phyloP scores from a whole-genome alignment of 2,888 invertebrate species.

The Euspilapteryx auroguttella region DNA sequence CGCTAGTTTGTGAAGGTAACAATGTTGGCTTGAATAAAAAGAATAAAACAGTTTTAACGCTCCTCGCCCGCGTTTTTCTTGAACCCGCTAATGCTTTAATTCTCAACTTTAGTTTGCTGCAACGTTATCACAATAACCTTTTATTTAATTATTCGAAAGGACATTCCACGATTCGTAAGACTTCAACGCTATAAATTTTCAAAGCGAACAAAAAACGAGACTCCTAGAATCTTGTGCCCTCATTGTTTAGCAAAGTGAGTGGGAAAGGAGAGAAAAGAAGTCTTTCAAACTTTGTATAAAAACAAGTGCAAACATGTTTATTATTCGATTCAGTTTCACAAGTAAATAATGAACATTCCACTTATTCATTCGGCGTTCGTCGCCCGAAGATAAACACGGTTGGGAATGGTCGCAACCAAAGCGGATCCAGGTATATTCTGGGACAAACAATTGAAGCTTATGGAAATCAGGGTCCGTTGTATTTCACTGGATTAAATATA shows the following conservation, averaged over 20 bases:
- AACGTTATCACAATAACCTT: too few relatives aligned
- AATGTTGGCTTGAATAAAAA: slow-evolving; percentile 30
- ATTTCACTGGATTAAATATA: slow-evolving; percentile 58
- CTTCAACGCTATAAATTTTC: too few relatives aligned
- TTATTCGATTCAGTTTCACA: background rate
- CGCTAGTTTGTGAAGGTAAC: slow-evolving; percentile 50
- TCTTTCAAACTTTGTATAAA: too few relatives aligned
- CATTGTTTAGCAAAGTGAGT: too few relatives aligned
- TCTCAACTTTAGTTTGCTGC: too few relatives aligned
- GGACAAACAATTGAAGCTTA: slow-evolving; percentile 55
- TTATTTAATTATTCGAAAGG: too few relatives aligned
- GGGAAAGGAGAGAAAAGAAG: too few relatives aligned
- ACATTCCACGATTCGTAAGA: too few relatives aligned
- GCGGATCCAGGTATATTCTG: slow-evolving; percentile 34
- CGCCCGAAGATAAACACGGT: slow-evolving; percentile 36
- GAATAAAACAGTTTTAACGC: slow-evolving; percentile 40
- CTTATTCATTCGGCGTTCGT: slow-evolving; percentile 31
- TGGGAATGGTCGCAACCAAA: slow-evolving; percentile 42
- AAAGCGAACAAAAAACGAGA: too few relatives aligned
- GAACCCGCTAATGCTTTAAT: slow-evolving; percentile 12
- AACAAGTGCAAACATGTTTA: too few relatives aligned
- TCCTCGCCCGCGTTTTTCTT: slow-evolving; percentile 18
- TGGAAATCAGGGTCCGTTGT: slow-evolving; percentile 52
- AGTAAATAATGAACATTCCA: slow-evolving; percentile 16
- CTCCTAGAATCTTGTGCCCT: too few relatives aligned